A percentile compares a stretch with the other conserved stretches of the same genome.
These are phyloP conservation scores for Laterallus jamaicensis DNA, from an alignment of 2,113 vertebrate species.

Conservation along the genomic window DNA sequence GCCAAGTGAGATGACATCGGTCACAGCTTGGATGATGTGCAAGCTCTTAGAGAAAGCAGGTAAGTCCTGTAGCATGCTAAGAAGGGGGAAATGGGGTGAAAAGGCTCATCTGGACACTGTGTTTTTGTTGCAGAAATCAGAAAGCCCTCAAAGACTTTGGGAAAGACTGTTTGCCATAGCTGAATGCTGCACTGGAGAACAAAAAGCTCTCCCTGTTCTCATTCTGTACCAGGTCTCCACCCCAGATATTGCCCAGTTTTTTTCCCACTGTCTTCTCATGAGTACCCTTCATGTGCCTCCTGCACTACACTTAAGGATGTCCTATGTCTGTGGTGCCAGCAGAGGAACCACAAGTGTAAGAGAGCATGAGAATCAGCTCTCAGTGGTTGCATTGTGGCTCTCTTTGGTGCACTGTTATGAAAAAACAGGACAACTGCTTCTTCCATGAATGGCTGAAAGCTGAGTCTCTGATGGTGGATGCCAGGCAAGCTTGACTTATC, in stretches of 20 bases:
- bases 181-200: not conserved
- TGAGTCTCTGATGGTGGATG: not conserved
- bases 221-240: not conserved
- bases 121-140: not conserved
- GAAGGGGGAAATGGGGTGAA: not conserved
- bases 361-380: not conserved
- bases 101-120: not conserved
- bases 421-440: not conserved
- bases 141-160: not conserved
- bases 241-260: not conserved
- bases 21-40: constrained; percentile 98
- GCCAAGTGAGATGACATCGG: constrained; percentile 97
- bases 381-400: not conserved
- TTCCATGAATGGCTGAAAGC: not conserved
- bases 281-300: not conserved
- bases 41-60: constrained; percentile 89
- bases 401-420: too few species aligned
- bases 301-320: not conserved
- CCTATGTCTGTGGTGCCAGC: not conserved
- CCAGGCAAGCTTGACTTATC: not conserved
- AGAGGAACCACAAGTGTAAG: not conserved
- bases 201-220: not conserved
- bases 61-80: not conserved
- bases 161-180: not conserved
- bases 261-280: not conserved